phyloP scores from a whole-genome alignment of 2,797 vertebrate genomes.

The Todus mexicanus region DNA sequence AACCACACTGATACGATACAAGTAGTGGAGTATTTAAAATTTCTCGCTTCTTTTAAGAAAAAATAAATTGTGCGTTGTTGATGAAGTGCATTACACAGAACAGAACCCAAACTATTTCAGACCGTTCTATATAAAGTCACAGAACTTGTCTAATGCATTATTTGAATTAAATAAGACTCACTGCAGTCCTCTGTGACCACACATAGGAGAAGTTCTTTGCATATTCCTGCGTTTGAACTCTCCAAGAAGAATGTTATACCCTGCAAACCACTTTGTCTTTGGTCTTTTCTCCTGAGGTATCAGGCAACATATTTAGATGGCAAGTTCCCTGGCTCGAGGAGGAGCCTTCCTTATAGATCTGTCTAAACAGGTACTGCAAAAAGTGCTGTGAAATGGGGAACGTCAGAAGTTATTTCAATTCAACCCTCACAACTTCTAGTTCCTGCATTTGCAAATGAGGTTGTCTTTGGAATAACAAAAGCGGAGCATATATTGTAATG shows the following conservation, averaged over 20 bases:
- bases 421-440: not conserved
- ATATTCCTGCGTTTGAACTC: too few relatives aligned
- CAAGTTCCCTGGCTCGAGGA: not conserved
- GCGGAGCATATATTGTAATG: not conserved
- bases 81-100: not conserved
- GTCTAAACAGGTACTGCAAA: not conserved
- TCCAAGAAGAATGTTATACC: not conserved
- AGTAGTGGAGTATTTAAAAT: not conserved
- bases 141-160: not conserved
- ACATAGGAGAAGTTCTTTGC: not conserved
- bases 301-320: not conserved
- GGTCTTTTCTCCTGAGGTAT: not conserved
- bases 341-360: not conserved
- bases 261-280: not conserved
- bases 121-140: not conserved
- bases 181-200: not conserved
- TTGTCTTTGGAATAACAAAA: not conserved
- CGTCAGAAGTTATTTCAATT: not conserved
- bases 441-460: not conserved
- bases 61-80: not conserved
- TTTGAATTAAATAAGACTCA: not conserved
- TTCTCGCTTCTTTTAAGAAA: not conserved
- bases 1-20: not conserved
- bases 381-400: rapidly evolving
- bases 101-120: not conserved